These are phyloP conservation scores for Hypsibius dujardini DNA, from an alignment of 1,140 invertebrate species.

Conservation along the genomic window DNA sequence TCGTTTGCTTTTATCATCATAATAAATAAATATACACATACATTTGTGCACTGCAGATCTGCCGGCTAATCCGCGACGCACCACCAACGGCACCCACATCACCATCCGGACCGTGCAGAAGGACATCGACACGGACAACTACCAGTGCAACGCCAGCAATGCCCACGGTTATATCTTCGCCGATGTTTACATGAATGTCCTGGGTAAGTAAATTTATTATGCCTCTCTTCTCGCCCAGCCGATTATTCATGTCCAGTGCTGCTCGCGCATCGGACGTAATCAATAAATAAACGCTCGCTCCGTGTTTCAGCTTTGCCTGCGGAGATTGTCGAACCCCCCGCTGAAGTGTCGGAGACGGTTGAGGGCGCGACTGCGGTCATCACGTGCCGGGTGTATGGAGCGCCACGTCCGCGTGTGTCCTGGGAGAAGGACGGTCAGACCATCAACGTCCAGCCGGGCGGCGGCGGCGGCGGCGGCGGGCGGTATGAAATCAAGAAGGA, in stretches of 20 bases:
- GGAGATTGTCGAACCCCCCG: slow-evolving; percentile 65
- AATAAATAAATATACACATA: not conserved
- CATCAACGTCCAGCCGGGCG: slow-evolving; percentile 36
- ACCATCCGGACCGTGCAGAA: slow-evolving; percentile 62
- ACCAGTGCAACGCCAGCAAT: slow-evolving; percentile 89
- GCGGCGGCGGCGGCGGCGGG: slow-evolving; percentile 43
- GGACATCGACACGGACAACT: slow-evolving; percentile 75
- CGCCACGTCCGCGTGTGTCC: slow-evolving; percentile 78
- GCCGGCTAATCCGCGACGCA: slow-evolving; percentile 49
- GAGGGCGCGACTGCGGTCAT: slow-evolving; percentile 62
- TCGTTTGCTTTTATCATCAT: not conserved
- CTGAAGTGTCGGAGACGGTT: slow-evolving; percentile 46
- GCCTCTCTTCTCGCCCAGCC: too few relatives aligned
- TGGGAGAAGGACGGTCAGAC: slow-evolving; percentile 67
- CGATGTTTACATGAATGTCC: slow-evolving; percentile 90
- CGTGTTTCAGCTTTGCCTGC: slow-evolving; percentile 54
- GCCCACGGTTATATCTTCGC: slow-evolving; percentile 92
- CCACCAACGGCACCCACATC: slow-evolving; percentile 46
- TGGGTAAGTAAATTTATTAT: slow-evolving; percentile 47
- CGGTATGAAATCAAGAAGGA: slow-evolving; percentile 49
- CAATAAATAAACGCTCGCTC: not conserved
- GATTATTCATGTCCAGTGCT: not conserved
- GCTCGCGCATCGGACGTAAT: not conserved
- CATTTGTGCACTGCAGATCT: slow-evolving; percentile 39
- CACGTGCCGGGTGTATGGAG: slow-evolving; percentile 81